Percentiles rank a stretch among this genome's conserved stretches.
Conservation (phyloP, 2,797 vertebrate species). For the Hippocampus kuda region DNA sequence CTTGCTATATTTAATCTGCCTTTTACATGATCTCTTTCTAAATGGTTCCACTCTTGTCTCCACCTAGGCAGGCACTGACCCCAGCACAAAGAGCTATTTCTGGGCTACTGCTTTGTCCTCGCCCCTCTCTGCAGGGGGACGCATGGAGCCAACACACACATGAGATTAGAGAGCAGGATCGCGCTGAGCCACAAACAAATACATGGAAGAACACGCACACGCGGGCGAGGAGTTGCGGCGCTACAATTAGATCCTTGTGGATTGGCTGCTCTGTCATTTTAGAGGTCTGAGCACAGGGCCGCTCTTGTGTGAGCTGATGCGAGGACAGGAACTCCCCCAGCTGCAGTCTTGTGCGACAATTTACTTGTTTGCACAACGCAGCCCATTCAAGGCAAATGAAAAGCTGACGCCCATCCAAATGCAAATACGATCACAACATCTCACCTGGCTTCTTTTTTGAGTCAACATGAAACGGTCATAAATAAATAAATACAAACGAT, state of each 20-base stretch:
- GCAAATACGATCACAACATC: background rate
- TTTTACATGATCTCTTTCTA: background rate
- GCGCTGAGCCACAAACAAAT: constrained; percentile 22
- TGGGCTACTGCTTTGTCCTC: constrained; percentile 21
- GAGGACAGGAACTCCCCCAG: constrained; percentile 13
- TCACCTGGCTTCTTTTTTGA: background rate
- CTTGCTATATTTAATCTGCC: constrained; percentile 1
- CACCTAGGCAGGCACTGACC: background rate
- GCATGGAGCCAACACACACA: constrained; percentile 26
- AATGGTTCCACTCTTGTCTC: background rate
- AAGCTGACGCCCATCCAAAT: constrained; percentile 4
- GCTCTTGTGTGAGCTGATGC: constrained; percentile 14
- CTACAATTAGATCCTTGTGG: constrained; percentile 71
- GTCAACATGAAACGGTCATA: background rate
- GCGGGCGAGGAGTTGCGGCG: constrained; percentile 28
- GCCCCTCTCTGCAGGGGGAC: constrained; percentile 19
- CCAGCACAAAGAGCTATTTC: constrained; percentile 37
- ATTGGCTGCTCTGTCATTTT: constrained; percentile 65
- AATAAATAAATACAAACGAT: background rate
- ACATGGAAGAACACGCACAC: constrained; percentile 17
- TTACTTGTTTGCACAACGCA: background rate
- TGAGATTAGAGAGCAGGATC: constrained; percentile 30
- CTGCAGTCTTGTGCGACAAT: constrained; percentile 5
- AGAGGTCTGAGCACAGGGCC: constrained; percentile 24
- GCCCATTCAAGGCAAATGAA: background rate